Percentiles rank a stretch among this genome's conserved stretches.
These are phyloP conservation scores for Synodontis membranacea DNA, from an alignment of 2,113 vertebrate genomes.

Conservation along the genomic window DNA sequence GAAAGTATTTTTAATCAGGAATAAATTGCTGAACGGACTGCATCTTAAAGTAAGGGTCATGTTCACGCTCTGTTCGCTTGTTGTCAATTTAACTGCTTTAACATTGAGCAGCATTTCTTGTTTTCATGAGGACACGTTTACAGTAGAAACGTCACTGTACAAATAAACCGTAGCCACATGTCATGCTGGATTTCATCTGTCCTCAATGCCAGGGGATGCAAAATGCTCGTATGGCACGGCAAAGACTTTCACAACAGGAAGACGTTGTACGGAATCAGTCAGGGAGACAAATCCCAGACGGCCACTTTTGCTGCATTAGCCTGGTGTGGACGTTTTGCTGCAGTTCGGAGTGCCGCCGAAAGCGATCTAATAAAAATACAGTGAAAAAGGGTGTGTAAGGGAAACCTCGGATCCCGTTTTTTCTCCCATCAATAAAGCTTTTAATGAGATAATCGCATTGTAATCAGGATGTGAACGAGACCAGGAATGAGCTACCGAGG, in stretches of 20 bases:
- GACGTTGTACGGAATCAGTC: not conserved
- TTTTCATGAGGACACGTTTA: not conserved
- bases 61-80: not conserved
- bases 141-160: conserved; percentile 5
- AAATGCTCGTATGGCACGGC: conserved; percentile 6
- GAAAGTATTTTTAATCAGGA: not conserved
- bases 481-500: conserved; percentile 35
- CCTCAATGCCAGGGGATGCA: not conserved
- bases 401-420: conserved; percentile 36
- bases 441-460: conserved; percentile 58
- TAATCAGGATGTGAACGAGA: conserved; percentile 61
- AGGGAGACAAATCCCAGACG: conserved; percentile 22
- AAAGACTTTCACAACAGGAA: conserved; percentile 18
- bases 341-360: not conserved
- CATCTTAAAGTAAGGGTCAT: not conserved
- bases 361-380: conserved; percentile 23
- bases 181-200: conserved; percentile 1
- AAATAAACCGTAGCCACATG: not conserved
- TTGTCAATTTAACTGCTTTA: not conserved
- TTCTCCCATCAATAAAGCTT: conserved; percentile 46
- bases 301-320: conserved; percentile 19
- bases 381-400: conserved; percentile 35
- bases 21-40: not conserved
- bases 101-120: not conserved
- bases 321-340: not conserved